phyloP scores from a whole-genome alignment of 2,797 vertebrate genomes.

The Monodelphis domestica region DNA sequence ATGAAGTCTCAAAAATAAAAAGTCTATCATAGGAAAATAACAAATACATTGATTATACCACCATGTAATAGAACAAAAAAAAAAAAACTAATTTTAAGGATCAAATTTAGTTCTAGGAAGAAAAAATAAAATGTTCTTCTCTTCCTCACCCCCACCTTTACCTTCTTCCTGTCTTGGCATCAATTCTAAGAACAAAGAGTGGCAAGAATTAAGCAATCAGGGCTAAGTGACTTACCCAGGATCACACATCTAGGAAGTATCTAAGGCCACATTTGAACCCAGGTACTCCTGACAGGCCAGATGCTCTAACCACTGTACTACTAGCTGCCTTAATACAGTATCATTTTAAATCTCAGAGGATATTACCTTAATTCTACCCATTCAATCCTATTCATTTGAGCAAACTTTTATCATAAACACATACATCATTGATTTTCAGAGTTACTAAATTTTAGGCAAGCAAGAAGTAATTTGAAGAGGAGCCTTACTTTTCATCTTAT shows the following conservation, averaged over 20 bases:
- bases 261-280: no score
- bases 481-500: background rate
- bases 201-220: no score
- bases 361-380: background rate
- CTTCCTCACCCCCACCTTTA: no score
- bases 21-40: background rate
- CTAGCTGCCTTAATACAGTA: no score
- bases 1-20: background rate
- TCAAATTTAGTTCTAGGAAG: background rate
- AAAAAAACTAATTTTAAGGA: background rate
- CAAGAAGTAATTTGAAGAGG: background rate
- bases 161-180: no score
- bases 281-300: no score
- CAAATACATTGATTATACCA: background rate
- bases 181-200: no score
- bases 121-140: background rate
- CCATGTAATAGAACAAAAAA: background rate
- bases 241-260: no score
- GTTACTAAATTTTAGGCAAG: background rate
- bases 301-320: no score
- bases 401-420: background rate
- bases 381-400: constrained; percentile 30
- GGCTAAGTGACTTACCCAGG: no score
- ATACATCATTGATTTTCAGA: constrained; percentile 32
- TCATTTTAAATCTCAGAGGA: background rate